Percentiles rank a stretch among this genome's conserved stretches.
Conservation (phyloP, 2,888 invertebrate genomes). For the Tetragonula carbonaria region DNA sequence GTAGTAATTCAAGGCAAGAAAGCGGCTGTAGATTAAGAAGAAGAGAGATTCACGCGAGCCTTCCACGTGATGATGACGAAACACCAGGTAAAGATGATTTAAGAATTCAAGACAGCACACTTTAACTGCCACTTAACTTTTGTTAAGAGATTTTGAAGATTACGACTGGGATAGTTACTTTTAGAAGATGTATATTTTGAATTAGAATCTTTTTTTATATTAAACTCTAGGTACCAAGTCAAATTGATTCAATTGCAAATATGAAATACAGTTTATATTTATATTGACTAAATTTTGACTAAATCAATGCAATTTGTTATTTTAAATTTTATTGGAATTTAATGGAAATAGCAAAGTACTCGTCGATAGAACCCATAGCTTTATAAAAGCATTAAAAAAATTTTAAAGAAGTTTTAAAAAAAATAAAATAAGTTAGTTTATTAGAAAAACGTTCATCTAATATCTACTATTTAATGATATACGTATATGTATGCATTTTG, state of each 20-base stretch:
- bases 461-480: background rate
- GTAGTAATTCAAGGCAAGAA: slow-evolving; percentile 23
- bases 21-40: slow-evolving; percentile 1
- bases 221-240: too few species aligned
- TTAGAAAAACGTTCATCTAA: background rate
- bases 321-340: background rate
- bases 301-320: background rate
- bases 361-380: too few species aligned
- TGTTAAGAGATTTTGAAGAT: background rate
- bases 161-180: background rate
- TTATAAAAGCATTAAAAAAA: too few species aligned
- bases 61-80: slow-evolving; percentile 79
- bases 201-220: too few species aligned
- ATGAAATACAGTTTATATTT: too few species aligned
- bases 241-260: too few species aligned
- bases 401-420: background rate
- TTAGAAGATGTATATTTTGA: background rate
- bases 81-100: slow-evolving; percentile 70
- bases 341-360: background rate
- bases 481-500: background rate
- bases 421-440: background rate
- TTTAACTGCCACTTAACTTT: background rate
- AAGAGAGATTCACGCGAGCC: slow-evolving; percentile 65
- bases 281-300: too few species aligned
- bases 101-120: background rate